A percentile compares a stretch with the other conserved stretches of the same genome.
Conservation (phyloP, 2,888 invertebrate species). For the Calliopum simillimum region DNA sequence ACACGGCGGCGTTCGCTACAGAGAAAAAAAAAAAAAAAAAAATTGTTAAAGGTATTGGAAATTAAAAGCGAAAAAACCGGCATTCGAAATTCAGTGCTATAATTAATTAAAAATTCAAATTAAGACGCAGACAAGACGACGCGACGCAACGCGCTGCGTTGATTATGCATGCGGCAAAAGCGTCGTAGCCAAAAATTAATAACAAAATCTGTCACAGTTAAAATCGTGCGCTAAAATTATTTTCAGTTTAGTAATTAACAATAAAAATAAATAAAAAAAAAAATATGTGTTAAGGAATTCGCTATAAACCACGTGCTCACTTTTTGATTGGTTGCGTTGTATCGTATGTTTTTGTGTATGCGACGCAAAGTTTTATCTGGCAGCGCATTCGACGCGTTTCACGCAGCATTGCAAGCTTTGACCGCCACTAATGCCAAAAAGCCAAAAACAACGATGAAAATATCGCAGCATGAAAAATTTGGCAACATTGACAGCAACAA, state of each 20-base stretch:
- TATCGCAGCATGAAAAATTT: too few relatives aligned
- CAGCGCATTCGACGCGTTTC: too few relatives aligned
- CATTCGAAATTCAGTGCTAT: too few relatives aligned
- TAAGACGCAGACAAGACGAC: too few relatives aligned
- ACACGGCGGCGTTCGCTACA: not conserved
- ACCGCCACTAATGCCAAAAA: not conserved
- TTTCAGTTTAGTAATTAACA: not conserved
- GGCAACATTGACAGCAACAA: not conserved
- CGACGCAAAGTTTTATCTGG: not conserved
- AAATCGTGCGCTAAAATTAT: not conserved
- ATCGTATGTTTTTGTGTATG: slow-evolving; percentile 6
- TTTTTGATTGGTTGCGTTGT: slow-evolving; percentile 5
- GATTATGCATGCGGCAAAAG: too few relatives aligned
- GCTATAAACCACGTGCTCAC: not conserved
- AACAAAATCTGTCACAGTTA: not conserved
- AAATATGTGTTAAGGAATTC: not conserved
- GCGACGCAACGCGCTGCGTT: too few relatives aligned
- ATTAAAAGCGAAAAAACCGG: too few relatives aligned
- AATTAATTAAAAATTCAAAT: too few relatives aligned
- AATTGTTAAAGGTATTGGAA: too few relatives aligned
- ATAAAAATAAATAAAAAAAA: not conserved
- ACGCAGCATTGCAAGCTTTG: too few relatives aligned
- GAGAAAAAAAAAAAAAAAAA: too few relatives aligned
- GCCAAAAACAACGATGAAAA: not conserved
- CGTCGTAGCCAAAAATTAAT: not conserved